A percentile compares a stretch with the other conserved stretches of the same genome.
These are phyloP conservation scores for Venustoraphidia nigricollis DNA, from an alignment of 2,888 invertebrate genomes.

Conservation along the genomic window DNA sequence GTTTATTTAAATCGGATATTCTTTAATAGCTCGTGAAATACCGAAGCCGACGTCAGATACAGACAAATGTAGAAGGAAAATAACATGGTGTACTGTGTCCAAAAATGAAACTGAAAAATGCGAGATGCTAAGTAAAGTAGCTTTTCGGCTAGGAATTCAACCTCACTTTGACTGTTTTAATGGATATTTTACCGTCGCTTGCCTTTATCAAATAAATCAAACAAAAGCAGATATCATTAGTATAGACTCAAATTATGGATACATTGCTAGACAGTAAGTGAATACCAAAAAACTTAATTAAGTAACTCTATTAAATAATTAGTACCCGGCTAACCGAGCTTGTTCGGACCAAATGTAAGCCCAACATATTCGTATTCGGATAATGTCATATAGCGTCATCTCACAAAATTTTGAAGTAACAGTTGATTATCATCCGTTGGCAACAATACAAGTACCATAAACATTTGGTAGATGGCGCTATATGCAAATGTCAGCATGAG, in stretches of 20 bases:
- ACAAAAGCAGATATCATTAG: constrained; percentile 39
- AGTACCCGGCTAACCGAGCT: too few relatives aligned
- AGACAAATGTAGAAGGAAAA: constrained; percentile 11
- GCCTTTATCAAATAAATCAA: constrained; percentile 35
- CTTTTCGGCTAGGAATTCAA: constrained; percentile 38
- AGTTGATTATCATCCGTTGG: too few relatives aligned
- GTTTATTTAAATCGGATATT: too few relatives aligned
- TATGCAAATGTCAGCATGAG: too few relatives aligned
- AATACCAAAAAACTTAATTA: not conserved
- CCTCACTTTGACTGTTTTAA: constrained; percentile 38
- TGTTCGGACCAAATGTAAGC: too few relatives aligned
- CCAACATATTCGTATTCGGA: too few relatives aligned
- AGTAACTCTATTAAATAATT: not conserved
- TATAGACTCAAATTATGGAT: constrained; percentile 46
- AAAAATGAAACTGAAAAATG: constrained; percentile 40
- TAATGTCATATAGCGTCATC: too few relatives aligned
- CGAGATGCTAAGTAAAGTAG: constrained; percentile 37
- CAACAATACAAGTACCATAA: too few relatives aligned
- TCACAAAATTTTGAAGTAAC: too few relatives aligned
- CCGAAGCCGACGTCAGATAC: constrained; percentile 7
- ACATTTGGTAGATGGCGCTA: too few relatives aligned
- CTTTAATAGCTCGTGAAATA: constrained; percentile 13
- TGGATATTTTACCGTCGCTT: constrained; percentile 31
- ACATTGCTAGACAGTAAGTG: constrained; percentile 42
- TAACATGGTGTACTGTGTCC: constrained; percentile 46